Percentiles rank a stretch among this genome's conserved stretches.
Conservation (phyloP, 1,140 invertebrate genomes). For the Chlorops oryzae region DNA sequence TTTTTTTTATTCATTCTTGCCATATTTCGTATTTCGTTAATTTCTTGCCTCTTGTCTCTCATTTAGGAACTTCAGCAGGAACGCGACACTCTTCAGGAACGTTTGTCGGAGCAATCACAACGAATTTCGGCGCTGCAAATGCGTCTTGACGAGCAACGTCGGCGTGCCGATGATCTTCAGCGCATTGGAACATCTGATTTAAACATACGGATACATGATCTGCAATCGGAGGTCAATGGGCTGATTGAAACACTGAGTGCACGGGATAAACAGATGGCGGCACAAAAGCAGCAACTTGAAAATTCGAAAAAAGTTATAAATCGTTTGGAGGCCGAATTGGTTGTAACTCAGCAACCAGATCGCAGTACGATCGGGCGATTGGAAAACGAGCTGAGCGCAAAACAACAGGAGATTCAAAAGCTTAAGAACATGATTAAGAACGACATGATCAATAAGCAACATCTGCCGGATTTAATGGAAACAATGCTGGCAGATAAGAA, state of each 20-base stretch:
- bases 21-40: not conserved
- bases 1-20: not conserved
- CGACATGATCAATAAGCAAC: slow-evolving; percentile 47
- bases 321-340: slow-evolving; percentile 53
- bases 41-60: slow-evolving; percentile 15
- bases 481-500: slow-evolving; percentile 62
- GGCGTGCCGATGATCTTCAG: slow-evolving; percentile 63
- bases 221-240: slow-evolving; percentile 52
- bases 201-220: slow-evolving; percentile 61
- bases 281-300: slow-evolving; percentile 46
- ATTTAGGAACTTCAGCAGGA: slow-evolving; percentile 70
- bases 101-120: slow-evolving; percentile 70
- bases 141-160: slow-evolving; percentile 68
- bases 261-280: slow-evolving; percentile 55
- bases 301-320: slow-evolving; percentile 41
- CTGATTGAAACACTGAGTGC: slow-evolving; percentile 54
- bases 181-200: slow-evolving; percentile 61
- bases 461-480: slow-evolving; percentile 56
- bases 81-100: slow-evolving; percentile 70
- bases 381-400: slow-evolving; percentile 51
- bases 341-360: slow-evolving; percentile 36
- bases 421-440: slow-evolving; percentile 51
- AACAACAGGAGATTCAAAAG: slow-evolving; percentile 53
- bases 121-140: slow-evolving; percentile 71
- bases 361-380: slow-evolving; percentile 53